Percentiles rank a stretch among this genome's conserved stretches.
These are phyloP conservation scores for Pogonocichla stellata DNA, from an alignment of 2,113 vertebrate genomes.

Conservation along the genomic window DNA sequence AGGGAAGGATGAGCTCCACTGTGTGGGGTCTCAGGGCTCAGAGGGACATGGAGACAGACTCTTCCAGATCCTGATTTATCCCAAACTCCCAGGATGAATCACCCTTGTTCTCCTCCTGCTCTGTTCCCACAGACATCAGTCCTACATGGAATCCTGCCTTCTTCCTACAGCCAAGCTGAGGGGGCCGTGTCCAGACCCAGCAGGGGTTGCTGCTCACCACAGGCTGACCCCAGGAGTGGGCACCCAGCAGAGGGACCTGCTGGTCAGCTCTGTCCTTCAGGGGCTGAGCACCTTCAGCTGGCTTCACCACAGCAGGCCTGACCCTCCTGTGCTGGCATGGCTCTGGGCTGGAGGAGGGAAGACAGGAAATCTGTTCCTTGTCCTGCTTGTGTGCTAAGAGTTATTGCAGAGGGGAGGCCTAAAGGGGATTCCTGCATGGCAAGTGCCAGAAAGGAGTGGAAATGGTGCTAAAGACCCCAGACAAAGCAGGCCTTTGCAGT, in stretches of 20 bases:
- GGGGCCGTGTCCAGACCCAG: no score
- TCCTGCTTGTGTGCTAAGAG: background rate
- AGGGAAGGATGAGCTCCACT: no score
- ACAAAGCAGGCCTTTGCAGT: rapidly evolving
- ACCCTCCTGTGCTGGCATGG: background rate
- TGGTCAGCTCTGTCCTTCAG: background rate
- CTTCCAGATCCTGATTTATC: no score
- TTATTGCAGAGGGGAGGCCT: background rate
- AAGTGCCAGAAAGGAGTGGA: rapidly evolving
- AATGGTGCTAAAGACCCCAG: background rate
- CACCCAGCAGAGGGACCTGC: background rate
- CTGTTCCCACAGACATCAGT: background rate
- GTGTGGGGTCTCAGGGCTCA: no score
- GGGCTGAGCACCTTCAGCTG: background rate
- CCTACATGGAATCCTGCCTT: background rate
- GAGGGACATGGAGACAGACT: no score
- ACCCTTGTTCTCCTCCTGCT: background rate
- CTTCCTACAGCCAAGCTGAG: no score
- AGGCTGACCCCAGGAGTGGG: background rate
- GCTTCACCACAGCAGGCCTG: background rate
- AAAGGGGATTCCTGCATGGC: background rate
- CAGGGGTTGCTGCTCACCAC: background rate
- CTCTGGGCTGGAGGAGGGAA: background rate
- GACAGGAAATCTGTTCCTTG: background rate
- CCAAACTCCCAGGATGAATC: background rate